Evolutionary conservation across 2,888 invertebrate species (phyloP).

Genomic region (Phalera bucephala): DNA sequence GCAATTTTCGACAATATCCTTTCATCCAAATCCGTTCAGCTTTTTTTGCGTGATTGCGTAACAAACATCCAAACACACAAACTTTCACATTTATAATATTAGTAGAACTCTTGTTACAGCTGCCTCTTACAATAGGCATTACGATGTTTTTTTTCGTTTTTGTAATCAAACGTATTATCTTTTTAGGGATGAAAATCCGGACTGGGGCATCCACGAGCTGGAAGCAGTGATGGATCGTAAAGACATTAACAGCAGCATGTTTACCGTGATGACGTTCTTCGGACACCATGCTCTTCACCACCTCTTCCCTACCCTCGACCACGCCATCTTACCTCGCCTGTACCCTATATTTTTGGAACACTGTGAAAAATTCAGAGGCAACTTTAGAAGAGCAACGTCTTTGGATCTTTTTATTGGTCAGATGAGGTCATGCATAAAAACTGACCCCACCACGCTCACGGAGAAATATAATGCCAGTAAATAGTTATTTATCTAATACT

Average conservation of each 20-base stretch:
- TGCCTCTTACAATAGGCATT: no score
- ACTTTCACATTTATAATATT: no score
- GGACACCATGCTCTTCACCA: constrained; percentile 92
- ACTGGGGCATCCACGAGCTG: constrained; percentile 91
- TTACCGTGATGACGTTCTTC: constrained; percentile 87
- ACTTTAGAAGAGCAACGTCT: constrained; percentile 62
- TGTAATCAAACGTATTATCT: no score
- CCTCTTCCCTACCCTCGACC: constrained; percentile 91
- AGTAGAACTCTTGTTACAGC: no score
- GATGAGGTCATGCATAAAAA: constrained; percentile 52
- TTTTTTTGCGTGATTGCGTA: no score
- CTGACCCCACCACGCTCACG: no score
- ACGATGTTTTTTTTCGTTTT: no score
- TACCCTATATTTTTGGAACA: constrained; percentile 84
- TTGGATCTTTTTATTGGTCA: constrained; percentile 64
- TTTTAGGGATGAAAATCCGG: constrained; percentile 73
- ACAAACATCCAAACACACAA: no score
- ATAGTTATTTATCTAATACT: no score
- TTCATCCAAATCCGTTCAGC: no score
- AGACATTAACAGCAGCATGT: constrained; percentile 85
- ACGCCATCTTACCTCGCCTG: constrained; percentile 85
- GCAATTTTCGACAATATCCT: no score
- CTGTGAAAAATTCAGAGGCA: constrained; percentile 84
- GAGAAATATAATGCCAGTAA: no score
- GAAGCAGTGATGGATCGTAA: constrained; percentile 89